Base-by-base conservation (phyloP, 2,888 invertebrate genomes). In the Eristalis intricaria region DNA sequence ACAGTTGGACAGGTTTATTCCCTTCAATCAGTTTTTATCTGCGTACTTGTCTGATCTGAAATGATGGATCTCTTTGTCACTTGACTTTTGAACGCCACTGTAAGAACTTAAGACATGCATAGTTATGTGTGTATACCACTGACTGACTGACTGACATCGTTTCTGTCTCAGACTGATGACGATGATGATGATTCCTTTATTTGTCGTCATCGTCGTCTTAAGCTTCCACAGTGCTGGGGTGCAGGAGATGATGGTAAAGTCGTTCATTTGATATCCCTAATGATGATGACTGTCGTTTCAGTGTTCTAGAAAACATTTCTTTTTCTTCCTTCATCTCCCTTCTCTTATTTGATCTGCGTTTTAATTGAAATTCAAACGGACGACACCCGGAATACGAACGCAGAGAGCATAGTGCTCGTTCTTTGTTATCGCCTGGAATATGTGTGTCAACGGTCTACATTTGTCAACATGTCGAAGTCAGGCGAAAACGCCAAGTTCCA, bases 301-400 rank as follows among this genome's bases (percentile, higher is more conserved):
- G 60, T 68, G 71, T 71, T 75, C 56, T 60, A 43, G 60, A 26
- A 40, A 32, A 32, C 2, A n/a, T n/a, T 19, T 15, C 50, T 15
- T 69, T 70, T 35, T 32, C 15, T 23, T 1, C 7, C 32, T 32
- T 32, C 8, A 1, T 4, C 32, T 8, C 7, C 11, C 60, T 32
- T 58, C 60, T n/a, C 43, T 65, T 32, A 66, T 10, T 58, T 32
- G 56, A 68, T 68, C 60, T 66, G 19, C 78, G 15, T 69, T 75
- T 79, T 87, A 83, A 87, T 87, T 87, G 78, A 87, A 87, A 87
- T 87, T 82, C 78, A 87, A 83, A 87, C 73, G 74, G 50, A 19
- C 19, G 50, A 19, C 19, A 19, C 69, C 64, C 23, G 50, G 40
- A 50, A 63, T 23, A 23, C 22, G 26, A 26, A 13, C 4, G 2